Conservation (phyloP, 2,888 invertebrate species). For the Cynaeus angustus region DNA sequence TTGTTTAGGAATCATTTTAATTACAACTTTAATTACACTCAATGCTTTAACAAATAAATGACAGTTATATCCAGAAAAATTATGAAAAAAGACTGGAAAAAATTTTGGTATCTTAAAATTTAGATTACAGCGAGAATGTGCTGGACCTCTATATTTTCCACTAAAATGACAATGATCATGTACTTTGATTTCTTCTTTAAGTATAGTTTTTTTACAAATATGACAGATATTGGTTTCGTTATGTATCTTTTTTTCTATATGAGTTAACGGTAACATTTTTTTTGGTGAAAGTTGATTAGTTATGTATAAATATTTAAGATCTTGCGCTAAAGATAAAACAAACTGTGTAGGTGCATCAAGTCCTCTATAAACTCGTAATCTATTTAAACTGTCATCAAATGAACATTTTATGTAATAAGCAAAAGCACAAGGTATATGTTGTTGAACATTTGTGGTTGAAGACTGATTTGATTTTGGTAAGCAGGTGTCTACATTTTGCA, state of each 20-base stretch:
- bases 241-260: neutral
- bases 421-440: neutral
- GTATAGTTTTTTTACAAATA: constrained; percentile 29
- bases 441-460: neutral
- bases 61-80: constrained; percentile 32
- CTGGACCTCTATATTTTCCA: constrained; percentile 33
- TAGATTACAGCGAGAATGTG: constrained; percentile 29
- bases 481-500: constrained; percentile 10
- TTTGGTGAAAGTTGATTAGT: too few relatives aligned
- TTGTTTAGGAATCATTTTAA: constrained; percentile 41
- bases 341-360: neutral
- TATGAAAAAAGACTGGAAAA: constrained; percentile 42
- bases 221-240: constrained; percentile 4
- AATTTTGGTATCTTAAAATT: constrained; percentile 1
- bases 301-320: neutral
- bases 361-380: constrained; percentile 13
- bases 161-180: constrained; percentile 36
- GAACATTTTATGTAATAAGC: constrained; percentile 10
- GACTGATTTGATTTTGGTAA: constrained; percentile 1
- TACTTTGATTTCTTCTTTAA: too few relatives aligned
- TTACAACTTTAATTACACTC: neutral
- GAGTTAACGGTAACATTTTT: neutral
- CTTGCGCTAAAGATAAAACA: neutral
- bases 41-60: constrained; percentile 41
- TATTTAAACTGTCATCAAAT: constrained; percentile 2